phyloP scores from a whole-genome alignment of 2,888 invertebrate species.

The Amiota communis region DNA sequence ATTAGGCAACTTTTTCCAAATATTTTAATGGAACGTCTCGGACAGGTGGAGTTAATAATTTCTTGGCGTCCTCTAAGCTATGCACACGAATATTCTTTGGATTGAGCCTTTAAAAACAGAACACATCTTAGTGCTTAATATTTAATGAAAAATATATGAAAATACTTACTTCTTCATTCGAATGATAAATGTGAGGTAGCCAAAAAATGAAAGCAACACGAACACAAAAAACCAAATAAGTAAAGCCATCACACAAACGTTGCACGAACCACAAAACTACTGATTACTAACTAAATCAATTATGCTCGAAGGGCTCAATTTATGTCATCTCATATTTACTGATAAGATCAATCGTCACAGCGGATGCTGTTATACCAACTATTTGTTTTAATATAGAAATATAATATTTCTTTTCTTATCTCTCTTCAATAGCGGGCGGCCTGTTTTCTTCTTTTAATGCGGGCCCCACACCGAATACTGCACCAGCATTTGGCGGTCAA shows the following conservation, averaged over 20 bases:
- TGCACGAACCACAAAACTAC: conserved; percentile 20
- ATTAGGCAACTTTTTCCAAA: conserved; percentile 54
- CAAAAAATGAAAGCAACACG: conserved; percentile 38
- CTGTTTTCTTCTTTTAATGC: conserved; percentile 69
- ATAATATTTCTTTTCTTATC: conserved; percentile 17
- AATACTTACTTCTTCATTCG: conserved; percentile 55
- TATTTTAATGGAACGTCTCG: conserved; percentile 44
- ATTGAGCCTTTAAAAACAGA: conserved; percentile 47
- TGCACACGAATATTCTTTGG: conserved; percentile 49
- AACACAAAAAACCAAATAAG: conserved; percentile 38
- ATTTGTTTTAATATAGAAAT: conserved; percentile 42
- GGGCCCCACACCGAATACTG: conserved; percentile 55
- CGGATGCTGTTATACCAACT: conserved; percentile 39
- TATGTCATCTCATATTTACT: background rate
- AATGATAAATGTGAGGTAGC: conserved; percentile 50
- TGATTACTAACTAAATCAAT: conserved; percentile 41
- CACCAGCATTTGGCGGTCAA: conserved; percentile 50
- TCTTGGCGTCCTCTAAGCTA: conserved; percentile 50
- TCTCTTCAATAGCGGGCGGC: conserved; percentile 55
- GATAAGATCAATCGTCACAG: conserved; percentile 44
- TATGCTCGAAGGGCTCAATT: background rate
- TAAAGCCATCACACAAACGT: conserved; percentile 28
- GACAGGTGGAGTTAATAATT: conserved; percentile 45
- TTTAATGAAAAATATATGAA: background rate
- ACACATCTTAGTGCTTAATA: background rate